Percentiles rank a stretch among this genome's conserved stretches.
Conservation (phyloP, 2,888 invertebrate genomes). For the Chromoteleia sp. region DNA sequence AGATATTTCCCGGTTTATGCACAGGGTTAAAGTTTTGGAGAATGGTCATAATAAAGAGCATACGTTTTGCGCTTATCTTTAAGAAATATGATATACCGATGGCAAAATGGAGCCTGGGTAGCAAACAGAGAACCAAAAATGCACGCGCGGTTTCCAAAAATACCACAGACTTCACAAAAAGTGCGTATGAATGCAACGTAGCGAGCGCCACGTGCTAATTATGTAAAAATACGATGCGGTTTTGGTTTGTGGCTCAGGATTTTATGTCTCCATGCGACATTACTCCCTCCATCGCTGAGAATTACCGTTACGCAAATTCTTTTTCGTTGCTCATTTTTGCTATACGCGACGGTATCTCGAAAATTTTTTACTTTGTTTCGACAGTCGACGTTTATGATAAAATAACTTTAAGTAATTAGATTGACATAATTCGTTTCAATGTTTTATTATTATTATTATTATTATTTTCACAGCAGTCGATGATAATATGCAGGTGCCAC, state of each 20-base stretch:
- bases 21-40: not conserved
- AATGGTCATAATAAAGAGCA: not conserved
- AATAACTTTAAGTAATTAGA: slow-evolving; percentile 34
- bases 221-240: slow-evolving; percentile 84
- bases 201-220: slow-evolving; percentile 83
- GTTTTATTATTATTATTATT: slow-evolving; percentile 72
- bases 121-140: slow-evolving; percentile 75
- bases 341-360: not conserved
- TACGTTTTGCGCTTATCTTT: slow-evolving; percentile 78
- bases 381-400: slow-evolving; percentile 10
- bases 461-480: slow-evolving; percentile 79
- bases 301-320: slow-evolving; percentile 51
- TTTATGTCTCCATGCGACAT: slow-evolving; percentile 63
- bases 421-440: not conserved
- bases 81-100: slow-evolving; percentile 83
- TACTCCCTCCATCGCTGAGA: slow-evolving; percentile 43
- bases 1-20: too few relatives aligned
- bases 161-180: slow-evolving; percentile 82
- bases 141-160: slow-evolving; percentile 82
- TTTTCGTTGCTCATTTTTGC: slow-evolving; percentile 27
- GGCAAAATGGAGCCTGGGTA: slow-evolving; percentile 51
- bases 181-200: slow-evolving; percentile 78
- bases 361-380: slow-evolving; percentile 5
- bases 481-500: slow-evolving; percentile 83
- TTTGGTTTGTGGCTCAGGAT: slow-evolving; percentile 76